Conservation (phyloP, 1,140 invertebrate species). For the Meloidogyne floridensis region DNA sequence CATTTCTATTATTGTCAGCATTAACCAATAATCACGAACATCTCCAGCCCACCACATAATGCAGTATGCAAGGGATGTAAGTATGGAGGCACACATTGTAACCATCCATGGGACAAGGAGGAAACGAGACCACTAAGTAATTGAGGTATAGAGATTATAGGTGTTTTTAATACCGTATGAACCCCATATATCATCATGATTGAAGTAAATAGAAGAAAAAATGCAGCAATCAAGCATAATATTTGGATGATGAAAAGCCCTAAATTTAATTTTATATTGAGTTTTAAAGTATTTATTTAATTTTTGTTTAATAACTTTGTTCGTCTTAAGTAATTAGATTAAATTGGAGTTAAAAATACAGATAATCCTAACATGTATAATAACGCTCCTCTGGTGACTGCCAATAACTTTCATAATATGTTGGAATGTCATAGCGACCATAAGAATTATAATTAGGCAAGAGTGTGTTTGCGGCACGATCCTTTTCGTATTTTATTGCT, state of each 20-base stretch:
- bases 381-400: slow-evolving; percentile 61
- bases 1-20: slow-evolving; percentile 61
- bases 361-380: slow-evolving; percentile 52
- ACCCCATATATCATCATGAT: slow-evolving; percentile 61
- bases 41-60: slow-evolving; percentile 60
- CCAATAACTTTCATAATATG: slow-evolving; percentile 62
- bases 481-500: slow-evolving; percentile 65
- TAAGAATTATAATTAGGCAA: slow-evolving; percentile 65
- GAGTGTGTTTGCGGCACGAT: slow-evolving; percentile 62
- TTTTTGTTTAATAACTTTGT: background rate
- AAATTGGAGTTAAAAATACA: background rate
- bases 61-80: slow-evolving; percentile 62
- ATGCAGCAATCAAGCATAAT: slow-evolving; percentile 58
- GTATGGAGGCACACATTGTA: slow-evolving; percentile 57
- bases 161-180: slow-evolving; percentile 49
- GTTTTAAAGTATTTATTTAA: background rate
- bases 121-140: slow-evolving; percentile 56
- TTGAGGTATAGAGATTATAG: background rate
- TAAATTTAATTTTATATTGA: slow-evolving; percentile 41
- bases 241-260: slow-evolving; percentile 64
- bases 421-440: slow-evolving; percentile 60
- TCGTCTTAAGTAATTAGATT: background rate
- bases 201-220: slow-evolving; percentile 62
- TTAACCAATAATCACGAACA: slow-evolving; percentile 64
- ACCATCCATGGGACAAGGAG: slow-evolving; percentile 62